Conservation (phyloP, 2,113 vertebrate species). For the Scopus umbretta region DNA sequence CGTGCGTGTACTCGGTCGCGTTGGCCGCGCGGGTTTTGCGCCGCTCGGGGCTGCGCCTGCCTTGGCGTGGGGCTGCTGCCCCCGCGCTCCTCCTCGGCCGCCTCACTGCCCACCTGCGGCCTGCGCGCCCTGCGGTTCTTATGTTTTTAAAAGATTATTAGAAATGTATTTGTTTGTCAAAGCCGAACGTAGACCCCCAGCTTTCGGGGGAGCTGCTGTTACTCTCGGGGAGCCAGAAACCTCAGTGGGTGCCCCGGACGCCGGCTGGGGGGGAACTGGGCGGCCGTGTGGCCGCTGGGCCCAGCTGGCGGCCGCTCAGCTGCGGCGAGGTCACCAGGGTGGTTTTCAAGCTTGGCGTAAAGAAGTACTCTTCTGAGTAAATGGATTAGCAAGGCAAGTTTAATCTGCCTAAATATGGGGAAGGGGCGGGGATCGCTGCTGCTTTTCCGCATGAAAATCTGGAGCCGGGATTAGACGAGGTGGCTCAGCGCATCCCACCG, state of each 20-base stretch:
- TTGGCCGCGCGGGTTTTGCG: background rate
- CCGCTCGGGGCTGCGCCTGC: accelerated
- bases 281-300: accelerated
- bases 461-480: accelerated
- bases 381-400: background rate
- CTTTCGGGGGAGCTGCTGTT: background rate
- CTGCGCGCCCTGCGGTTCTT: accelerated
- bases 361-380: too few species aligned
- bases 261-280: accelerated
- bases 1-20: accelerated
- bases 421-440: background rate
- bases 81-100: too few species aligned
- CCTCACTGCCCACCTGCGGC: background rate
- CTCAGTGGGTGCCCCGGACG: accelerated
- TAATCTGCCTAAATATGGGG: background rate
- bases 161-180: too few species aligned
- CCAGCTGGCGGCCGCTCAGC: background rate
- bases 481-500: accelerated
- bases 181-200: accelerated
- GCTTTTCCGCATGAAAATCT: background rate
- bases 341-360: background rate
- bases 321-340: background rate
- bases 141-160: accelerated
- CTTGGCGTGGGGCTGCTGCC: background rate
- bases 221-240: accelerated